Conservation (phyloP, 37 sponge, comb jelly and placozoan genomes). For the Chondrilla cf. caribensis region DNA sequence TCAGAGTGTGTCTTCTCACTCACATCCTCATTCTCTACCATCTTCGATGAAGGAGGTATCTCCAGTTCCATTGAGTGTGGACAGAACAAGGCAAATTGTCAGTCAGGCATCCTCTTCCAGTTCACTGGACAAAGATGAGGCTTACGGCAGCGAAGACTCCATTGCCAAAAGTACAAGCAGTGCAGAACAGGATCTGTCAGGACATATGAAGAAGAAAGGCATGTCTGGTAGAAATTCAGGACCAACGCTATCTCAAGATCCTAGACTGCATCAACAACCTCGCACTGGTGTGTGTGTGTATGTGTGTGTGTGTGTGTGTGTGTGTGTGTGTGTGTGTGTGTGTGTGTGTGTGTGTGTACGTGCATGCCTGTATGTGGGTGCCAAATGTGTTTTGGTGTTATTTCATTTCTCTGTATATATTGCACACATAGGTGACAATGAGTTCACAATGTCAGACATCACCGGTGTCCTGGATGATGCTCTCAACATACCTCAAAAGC, state of each 20-base stretch:
- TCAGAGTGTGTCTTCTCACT: too few species aligned
- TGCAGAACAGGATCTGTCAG: not conserved
- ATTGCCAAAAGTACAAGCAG: not conserved
- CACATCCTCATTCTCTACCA: too few species aligned
- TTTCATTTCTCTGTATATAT: not conserved
- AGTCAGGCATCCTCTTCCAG: slow-evolving; percentile 20
- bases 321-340: slow-evolving; percentile 17
- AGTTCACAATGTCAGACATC: slow-evolving; percentile 17
- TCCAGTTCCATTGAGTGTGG: too few species aligned
- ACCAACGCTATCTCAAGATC: not conserved
- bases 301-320: slow-evolving; percentile 25
- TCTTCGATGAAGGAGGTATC: too few species aligned
- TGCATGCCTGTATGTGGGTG: not conserved
- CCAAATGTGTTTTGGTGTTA: not conserved
- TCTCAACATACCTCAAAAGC: not conserved
- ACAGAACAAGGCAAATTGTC: not conserved
- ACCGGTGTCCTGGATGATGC: slow-evolving; percentile 17
- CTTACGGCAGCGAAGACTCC: slow-evolving; percentile 15
- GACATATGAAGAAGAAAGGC: too few species aligned
- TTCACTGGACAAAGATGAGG: slow-evolving; percentile 22
- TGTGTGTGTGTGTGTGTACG: slow-evolving; percentile 5
- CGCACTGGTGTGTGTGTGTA: not conserved
- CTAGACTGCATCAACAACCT: not conserved
- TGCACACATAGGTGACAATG: not conserved
- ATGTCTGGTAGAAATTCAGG: too few species aligned